Evolutionary conservation across 1,140 invertebrate species (phyloP).

Genomic region (Leptinotarsa lineolata): DNA sequence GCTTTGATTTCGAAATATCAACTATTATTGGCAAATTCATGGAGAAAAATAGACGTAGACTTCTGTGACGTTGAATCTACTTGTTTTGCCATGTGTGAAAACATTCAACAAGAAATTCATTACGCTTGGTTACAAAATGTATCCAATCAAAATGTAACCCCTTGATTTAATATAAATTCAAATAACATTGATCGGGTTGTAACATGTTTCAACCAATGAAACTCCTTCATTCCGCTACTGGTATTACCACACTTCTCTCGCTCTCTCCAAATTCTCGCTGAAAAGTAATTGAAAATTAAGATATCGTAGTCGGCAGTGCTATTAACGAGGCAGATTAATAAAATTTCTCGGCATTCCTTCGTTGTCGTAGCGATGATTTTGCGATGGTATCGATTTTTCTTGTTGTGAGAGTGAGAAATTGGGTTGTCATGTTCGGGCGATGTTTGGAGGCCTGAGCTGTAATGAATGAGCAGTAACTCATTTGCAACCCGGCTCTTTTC

Average conservation of each 20-base stretch:
- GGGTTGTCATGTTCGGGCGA: constrained; percentile 38
- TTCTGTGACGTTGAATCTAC: too few relatives aligned
- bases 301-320: background rate
- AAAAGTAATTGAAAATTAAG: constrained; percentile 9
- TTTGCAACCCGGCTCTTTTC: constrained; percentile 52
- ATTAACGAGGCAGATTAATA: constrained; percentile 4
- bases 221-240: background rate
- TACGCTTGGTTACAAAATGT: too few relatives aligned
- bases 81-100: too few relatives aligned
- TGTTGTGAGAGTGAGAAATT: constrained; percentile 32
- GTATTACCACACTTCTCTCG: background rate
- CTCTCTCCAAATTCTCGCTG: background rate
- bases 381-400: constrained; percentile 28
- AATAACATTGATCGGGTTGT: too few relatives aligned
- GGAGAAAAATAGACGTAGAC: too few relatives aligned
- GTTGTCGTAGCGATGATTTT: background rate
- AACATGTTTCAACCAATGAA: too few relatives aligned
- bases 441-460: constrained; percentile 37
- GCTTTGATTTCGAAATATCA: too few relatives aligned
- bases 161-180: too few relatives aligned
- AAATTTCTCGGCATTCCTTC: background rate
- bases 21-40: too few relatives aligned
- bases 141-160: too few relatives aligned
- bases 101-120: too few relatives aligned
- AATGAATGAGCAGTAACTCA: constrained; percentile 53